Base-by-base conservation (phyloP, 1,140 invertebrate genomes). In the Agrilus planipennis region DNA sequence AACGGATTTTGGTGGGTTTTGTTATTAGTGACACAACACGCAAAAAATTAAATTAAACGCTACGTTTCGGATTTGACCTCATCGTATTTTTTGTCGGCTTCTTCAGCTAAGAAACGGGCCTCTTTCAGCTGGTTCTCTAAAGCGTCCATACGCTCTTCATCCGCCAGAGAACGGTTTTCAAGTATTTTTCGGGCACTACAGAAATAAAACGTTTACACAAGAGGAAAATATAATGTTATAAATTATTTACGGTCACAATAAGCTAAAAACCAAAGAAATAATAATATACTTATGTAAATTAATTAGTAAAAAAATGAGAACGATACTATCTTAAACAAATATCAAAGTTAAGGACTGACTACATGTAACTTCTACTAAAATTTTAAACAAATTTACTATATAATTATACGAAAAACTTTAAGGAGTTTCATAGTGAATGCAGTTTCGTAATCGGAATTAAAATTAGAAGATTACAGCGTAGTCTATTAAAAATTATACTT, bases 21-120 rank as follows among this genome's bases (percentile, higher is more conserved):
- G n/a, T n/a, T n/a, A n/a, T 40, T 37, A 44, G 39, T 37, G 23
- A 43, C 38, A 47, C 36, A 40, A 35, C 38, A 45, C 37, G 31
- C 36, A 42, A 54, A 45, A n/a, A n/a, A n/a, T n/a, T n/a, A n/a
- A n/a, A n/a, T n/a, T 36, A 50, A 9, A 53, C 42, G 52, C 54
- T 54, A 56, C 52, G 52, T 54, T 51, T 54, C 43, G 47, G 39
- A 36, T 20, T 36, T 47, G 48, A 96, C 96, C 93, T 99, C 96
- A 88, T 99, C 96, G 76, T 99, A 99, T 96, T 99, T 99, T 76
- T 97, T 90, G 80, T 99, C 96, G 63, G 96, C 95, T 73, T 99
- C 96, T 74, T 99, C 96, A 69, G 96, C 94, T 63, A 99, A 80
- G 81, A 96, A 94, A 68, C 94, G 84, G 66, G 95, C 94, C 70